A percentile compares a stretch with the other conserved stretches of the same genome.
Conservation (phyloP, 2,797 vertebrate species). For the Mallotus villosus region DNA sequence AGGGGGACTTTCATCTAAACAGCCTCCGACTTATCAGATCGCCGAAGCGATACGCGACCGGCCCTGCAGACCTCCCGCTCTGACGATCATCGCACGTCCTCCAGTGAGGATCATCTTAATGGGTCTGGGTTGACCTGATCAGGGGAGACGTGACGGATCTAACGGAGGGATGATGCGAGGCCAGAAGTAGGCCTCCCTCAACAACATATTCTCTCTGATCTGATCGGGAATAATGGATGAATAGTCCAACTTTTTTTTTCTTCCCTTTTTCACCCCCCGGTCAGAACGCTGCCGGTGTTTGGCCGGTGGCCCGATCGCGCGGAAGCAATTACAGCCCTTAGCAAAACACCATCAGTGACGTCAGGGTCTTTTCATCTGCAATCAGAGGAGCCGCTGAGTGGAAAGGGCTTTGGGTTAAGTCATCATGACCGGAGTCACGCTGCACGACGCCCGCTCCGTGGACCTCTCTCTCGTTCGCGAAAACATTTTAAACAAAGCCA, state of each 20-base stretch:
- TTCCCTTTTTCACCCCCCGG: constrained; percentile 26
- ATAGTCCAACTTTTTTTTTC: constrained; percentile 45
- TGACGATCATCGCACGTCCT: constrained; percentile 55
- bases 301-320: constrained; percentile 44
- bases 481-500: constrained; percentile 57
- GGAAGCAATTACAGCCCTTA: constrained; percentile 72
- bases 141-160: constrained; percentile 67
- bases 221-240: constrained; percentile 59
- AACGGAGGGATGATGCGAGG: constrained; percentile 65
- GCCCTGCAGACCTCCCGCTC: constrained; percentile 64
- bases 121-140: constrained; percentile 62
- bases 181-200: constrained; percentile 54
- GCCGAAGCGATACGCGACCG: constrained; percentile 45
- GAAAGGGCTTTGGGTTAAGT: constrained; percentile 52
- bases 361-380: constrained; percentile 59
- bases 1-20: constrained; percentile 31
- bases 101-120: constrained; percentile 46
- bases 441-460: constrained; percentile 31
- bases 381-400: constrained; percentile 54
- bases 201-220: constrained; percentile 50
- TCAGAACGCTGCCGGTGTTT: neutral
- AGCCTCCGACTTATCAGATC: constrained; percentile 52
- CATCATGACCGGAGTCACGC: constrained; percentile 35
- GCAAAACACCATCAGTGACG: constrained; percentile 67
- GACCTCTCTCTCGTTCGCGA: constrained; percentile 44